Evolutionary conservation across 2,113 vertebrate species (phyloP).

Genomic region (Siniperca chuatsi): DNA sequence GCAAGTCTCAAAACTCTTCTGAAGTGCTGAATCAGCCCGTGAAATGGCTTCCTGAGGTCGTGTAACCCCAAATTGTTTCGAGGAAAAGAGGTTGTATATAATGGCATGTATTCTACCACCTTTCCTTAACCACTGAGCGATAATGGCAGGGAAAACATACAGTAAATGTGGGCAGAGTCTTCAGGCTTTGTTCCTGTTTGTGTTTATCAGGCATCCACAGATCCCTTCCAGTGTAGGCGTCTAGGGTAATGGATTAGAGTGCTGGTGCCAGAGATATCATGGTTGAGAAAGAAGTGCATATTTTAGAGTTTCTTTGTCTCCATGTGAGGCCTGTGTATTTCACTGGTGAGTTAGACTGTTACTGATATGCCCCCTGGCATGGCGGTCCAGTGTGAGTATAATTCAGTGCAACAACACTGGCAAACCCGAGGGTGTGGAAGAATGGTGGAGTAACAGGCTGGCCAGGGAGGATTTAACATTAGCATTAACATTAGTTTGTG

Average conservation of each 20-base stretch:
- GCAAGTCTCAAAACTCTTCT: constrained; percentile 14
- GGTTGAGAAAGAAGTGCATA: constrained; percentile 73
- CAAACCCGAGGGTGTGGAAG: constrained; percentile 49
- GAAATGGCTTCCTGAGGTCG: constrained; percentile 52
- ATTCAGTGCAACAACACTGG: constrained; percentile 67
- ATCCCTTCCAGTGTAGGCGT: constrained; percentile 80
- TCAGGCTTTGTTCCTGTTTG: constrained; percentile 77
- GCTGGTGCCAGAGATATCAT: constrained; percentile 76
- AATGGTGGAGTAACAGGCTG: constrained; percentile 51
- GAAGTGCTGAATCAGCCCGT: constrained; percentile 32
- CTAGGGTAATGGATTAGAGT: constrained; percentile 82
- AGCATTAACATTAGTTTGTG: constrained; percentile 25
- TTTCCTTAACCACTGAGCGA: constrained; percentile 42
- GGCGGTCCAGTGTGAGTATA: constrained; percentile 59
- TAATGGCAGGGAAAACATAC: constrained; percentile 68
- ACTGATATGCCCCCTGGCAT: constrained; percentile 70
- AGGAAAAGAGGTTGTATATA: constrained; percentile 47
- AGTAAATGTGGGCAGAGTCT: constrained; percentile 79
- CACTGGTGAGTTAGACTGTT: constrained; percentile 52
- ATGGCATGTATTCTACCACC: constrained; percentile 46
- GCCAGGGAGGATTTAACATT: constrained; percentile 51
- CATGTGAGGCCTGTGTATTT: constrained; percentile 69
- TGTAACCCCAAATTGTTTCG: constrained; percentile 45
- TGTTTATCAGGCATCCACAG: constrained; percentile 82
- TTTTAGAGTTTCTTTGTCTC: constrained; percentile 75